Conservation (phyloP, 2,797 vertebrate species). For the Astyanax mexicanus region DNA sequence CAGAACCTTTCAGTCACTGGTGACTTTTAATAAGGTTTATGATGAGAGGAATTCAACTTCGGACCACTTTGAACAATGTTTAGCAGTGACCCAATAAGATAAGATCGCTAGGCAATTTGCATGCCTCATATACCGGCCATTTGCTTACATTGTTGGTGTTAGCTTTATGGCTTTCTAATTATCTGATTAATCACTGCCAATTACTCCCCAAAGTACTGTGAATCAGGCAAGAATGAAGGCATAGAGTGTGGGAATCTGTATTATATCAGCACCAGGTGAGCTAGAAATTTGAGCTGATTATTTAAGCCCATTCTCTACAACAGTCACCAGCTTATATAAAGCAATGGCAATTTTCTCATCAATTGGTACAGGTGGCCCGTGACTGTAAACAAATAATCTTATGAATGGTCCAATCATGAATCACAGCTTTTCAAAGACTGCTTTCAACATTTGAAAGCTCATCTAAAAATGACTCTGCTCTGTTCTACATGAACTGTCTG, state of each 20-base stretch:
- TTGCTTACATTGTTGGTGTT: constrained; percentile 46
- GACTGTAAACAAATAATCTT: no score
- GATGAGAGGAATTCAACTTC: constrained; percentile 27
- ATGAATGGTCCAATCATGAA: no score
- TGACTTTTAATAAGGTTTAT: constrained; percentile 41
- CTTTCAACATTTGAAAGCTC: no score
- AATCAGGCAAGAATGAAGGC: constrained; percentile 26
- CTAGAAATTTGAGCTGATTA: no score
- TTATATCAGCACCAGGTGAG: no score
- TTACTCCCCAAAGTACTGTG: constrained; percentile 33
- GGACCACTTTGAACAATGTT: constrained; percentile 29
- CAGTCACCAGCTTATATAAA: no score
- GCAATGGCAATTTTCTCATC: no score
- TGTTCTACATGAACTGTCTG: no score
- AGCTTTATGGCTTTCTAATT: constrained; percentile 44
- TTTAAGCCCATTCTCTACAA: no score
- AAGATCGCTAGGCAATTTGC: constrained; percentile 39
- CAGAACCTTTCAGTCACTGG: constrained; percentile 19
- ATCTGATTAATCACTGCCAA: constrained; percentile 53
- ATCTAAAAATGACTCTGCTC: no score
- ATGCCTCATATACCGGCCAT: constrained; percentile 28
- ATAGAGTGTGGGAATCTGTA: background rate
- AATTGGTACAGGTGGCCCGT: no score
- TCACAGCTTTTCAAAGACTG: no score
- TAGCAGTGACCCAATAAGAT: constrained; percentile 31